A percentile compares a stretch with the other conserved stretches of the same genome.
These are phyloP conservation scores for Eolophus roseicapilla DNA, from an alignment of 2,113 vertebrate species.

Conservation along the genomic window DNA sequence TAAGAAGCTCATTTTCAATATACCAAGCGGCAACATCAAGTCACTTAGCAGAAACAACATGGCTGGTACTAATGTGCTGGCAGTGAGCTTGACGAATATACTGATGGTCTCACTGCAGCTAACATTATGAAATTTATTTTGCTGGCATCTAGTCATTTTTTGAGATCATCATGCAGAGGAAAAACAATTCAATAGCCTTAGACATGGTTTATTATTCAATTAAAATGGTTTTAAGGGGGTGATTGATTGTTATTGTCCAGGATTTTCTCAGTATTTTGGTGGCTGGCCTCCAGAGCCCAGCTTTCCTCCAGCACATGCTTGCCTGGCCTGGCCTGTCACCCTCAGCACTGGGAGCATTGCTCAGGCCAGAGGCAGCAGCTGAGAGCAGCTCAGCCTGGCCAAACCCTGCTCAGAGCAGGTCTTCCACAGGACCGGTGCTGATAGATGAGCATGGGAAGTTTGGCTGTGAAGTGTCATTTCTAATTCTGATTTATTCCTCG, in stretches of 20 bases:
- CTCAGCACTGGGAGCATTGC: background rate
- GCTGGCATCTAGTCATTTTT: background rate
- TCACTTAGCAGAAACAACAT: background rate
- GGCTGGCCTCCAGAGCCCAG: background rate
- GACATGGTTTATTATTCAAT: background rate
- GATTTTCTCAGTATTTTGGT: background rate
- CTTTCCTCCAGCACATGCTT: background rate
- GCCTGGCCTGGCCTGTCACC: background rate
- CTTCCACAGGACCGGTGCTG: fast-evolving
- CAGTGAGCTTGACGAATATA: background rate
- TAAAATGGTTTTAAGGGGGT: background rate
- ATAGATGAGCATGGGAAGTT: fast-evolving
- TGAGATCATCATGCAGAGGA: background rate
- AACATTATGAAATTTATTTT: background rate
- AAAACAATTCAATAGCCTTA: background rate
- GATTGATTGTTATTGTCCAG: background rate
- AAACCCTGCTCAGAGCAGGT: background rate
- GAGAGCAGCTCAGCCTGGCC: background rate
- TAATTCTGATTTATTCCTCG: background rate
- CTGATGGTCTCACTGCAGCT: background rate
- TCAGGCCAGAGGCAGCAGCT: background rate
- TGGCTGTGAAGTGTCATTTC: background rate
- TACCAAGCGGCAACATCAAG: background rate
- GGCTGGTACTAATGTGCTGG: background rate
- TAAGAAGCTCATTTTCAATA: background rate